phyloP scores from a whole-genome alignment of 2,113 vertebrate species.

The Psophia crepitans region DNA sequence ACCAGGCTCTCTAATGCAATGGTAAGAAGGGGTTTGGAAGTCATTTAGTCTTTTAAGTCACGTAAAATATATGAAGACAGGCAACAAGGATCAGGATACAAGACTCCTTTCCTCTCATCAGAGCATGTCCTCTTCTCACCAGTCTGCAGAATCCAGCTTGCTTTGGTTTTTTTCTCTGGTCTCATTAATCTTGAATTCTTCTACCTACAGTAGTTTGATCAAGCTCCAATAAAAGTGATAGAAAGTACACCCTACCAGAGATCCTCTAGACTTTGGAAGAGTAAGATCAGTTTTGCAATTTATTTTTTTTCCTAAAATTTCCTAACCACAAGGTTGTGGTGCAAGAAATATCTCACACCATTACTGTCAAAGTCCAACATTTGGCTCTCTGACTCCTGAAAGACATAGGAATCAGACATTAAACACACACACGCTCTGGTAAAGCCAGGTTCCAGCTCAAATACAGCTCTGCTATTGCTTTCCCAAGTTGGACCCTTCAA shows the following conservation, averaged over 20 bases:
- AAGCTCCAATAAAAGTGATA: not conserved
- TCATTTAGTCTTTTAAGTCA: not conserved
- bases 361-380: not conserved
- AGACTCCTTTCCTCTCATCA: not conserved
- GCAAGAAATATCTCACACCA: not conserved
- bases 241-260: not conserved
- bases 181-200: not conserved
- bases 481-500: not conserved
- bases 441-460: not conserved
- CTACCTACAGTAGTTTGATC: not conserved
- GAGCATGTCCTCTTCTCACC: not conserved
- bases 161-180: not conserved
- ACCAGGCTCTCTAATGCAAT: not conserved
- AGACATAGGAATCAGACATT: not conserved
- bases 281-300: not conserved
- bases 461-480: not conserved
- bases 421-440: not conserved
- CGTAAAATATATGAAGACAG: not conserved
- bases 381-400: not conserved
- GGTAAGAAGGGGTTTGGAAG: not conserved
- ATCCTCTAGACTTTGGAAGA: not conserved
- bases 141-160: not conserved
- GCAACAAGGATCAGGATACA: not conserved
- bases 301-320: not conserved
- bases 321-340: not conserved